Base-by-base conservation (phyloP, 1,140 invertebrate genomes). In the Pantala flavescens region DNA sequence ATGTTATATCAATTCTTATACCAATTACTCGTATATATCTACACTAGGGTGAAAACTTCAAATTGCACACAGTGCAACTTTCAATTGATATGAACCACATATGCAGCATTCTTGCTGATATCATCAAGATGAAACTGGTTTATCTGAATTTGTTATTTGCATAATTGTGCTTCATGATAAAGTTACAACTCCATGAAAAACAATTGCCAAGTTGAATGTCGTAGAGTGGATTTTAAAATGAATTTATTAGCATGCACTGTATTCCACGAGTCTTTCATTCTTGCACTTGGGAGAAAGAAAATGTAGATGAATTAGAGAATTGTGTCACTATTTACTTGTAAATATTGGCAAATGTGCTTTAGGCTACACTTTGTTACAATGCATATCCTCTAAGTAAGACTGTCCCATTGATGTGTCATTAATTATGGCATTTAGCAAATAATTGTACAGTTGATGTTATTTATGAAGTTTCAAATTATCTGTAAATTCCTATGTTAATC, bases 291-390 rank as follows among this genome's bases (percentile, higher is more conserved):
- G 12, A 63, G n/a, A 63, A 16, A 19, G 49, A 63, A 63, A 63
- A 16, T 63, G 49, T 63, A 63, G 49, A 19, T 63, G 1, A 16
- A 14, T 63, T 63, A 63, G 49, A 16, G n/a, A 63, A 21, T 3
- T 63, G 12, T 63, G 49, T 63, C n/a, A 63, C 14, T 21, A 16
- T 21, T 21, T 63, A 19, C 49, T 12, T 63, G 49, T 63, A 63
- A 63, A 63, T 63, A 63, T 63, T 63, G n/a, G 49, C 49, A 63
- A 19, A 63, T 63, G n/a, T 63, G 49, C 49, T 63, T 63, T 63
- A 21, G n/a, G n/a, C 49, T 63, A 63, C 49, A 63, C 49, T 63
- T 63, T 63, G 49, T 63, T 63, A 63, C 14, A 63, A 63, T 63
- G 49, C 49, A 63, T 63, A 63, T 63, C 49, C 49, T 63, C 49